Evolutionary conservation across 2,888 invertebrate species (phyloP).

Genomic region (Tetanocera ferruginea): DNA sequence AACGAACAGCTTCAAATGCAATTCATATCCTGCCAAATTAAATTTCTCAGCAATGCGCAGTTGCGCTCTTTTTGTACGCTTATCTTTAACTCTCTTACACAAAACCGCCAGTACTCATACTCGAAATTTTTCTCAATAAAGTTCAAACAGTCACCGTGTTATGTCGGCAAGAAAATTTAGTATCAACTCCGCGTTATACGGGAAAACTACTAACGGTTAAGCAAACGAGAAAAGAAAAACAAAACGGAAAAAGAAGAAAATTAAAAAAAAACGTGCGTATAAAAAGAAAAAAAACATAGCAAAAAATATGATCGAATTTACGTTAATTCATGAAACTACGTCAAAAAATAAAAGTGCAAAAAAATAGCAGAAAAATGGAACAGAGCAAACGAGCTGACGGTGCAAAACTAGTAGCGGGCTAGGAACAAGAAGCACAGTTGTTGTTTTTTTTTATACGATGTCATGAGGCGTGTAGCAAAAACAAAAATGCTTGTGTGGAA

Average conservation of each 20-base stretch:
- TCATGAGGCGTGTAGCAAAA: too few relatives aligned
- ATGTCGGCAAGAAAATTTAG: constrained; percentile 1
- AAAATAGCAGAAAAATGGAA: not conserved
- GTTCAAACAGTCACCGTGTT: constrained; percentile 9
- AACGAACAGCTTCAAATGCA: too few relatives aligned
- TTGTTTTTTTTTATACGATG: not conserved
- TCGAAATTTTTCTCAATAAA: not conserved
- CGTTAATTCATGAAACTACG: not conserved
- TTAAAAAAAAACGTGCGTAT: not conserved
- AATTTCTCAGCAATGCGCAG: not conserved
- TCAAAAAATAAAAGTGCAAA: not conserved
- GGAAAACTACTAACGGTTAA: constrained; percentile 7
- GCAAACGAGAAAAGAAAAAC: not conserved
- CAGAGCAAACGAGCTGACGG: not conserved
- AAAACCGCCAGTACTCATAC: not conserved
- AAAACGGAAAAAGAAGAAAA: not conserved
- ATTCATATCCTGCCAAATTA: not conserved
- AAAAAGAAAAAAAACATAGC: not conserved
- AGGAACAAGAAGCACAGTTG: not conserved
- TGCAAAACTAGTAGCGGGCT: not conserved
- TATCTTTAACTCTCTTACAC: not conserved
- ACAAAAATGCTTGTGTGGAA: too few relatives aligned
- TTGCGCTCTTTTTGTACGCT: not conserved
- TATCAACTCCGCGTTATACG: constrained; percentile 24
- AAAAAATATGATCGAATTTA: not conserved